Evolutionary conservation across 2,797 vertebrate species (phyloP), one percentile per base, ranked within the genome.

Genomic region (Gobionotothen gibberifrons): DNA sequence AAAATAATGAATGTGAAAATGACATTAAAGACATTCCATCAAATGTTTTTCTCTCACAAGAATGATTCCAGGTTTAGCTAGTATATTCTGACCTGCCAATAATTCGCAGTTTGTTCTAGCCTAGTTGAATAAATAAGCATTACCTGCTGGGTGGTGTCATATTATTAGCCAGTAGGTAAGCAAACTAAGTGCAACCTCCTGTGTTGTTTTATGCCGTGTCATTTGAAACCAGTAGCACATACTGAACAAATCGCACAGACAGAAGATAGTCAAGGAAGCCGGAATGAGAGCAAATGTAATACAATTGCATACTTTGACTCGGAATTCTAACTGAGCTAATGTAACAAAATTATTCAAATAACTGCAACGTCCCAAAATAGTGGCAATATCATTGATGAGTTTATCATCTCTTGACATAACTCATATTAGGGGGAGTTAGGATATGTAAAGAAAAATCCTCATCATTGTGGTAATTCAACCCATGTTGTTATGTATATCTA

Each of bases 401-500:
- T 36, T 36, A 36, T 36, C 8, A 36, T 7, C 32, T 36, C 32
- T 9, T 36, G 8, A 36, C 32, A 36, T 36, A 36, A 36, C 0
- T 47, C 16, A n/a, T 7, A 46, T 47, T 9, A 16, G n/a, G 16
- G 16, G 46, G 46, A n/a, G 32, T 17, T n/a, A 36, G 32, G 8
- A 36, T 9, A 17, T 11, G 29, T 43, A 57, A 13, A 64, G 43
- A 13, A 64, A 52, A 64, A 32, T 21, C 29, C 17, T 5, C 12
- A 48, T 68, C 51, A 26, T 19, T 29, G 51, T 49, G 40, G 85
- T 78, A 84, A 89, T 79, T 59, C 9, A 67, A 89, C 69, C 85
- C 66, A 49, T 5, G 46, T 22, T 70, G 67, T 78, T 64, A 85
- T 88, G 84, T 81, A 85, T 81, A 85, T 89, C 82, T 65, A 89